Percentiles rank a stretch among this genome's conserved stretches.
Conservation (phyloP, 30 jellyfish, hydroid and myxozoan genomes). For the Aurelia coerulea region DNA sequence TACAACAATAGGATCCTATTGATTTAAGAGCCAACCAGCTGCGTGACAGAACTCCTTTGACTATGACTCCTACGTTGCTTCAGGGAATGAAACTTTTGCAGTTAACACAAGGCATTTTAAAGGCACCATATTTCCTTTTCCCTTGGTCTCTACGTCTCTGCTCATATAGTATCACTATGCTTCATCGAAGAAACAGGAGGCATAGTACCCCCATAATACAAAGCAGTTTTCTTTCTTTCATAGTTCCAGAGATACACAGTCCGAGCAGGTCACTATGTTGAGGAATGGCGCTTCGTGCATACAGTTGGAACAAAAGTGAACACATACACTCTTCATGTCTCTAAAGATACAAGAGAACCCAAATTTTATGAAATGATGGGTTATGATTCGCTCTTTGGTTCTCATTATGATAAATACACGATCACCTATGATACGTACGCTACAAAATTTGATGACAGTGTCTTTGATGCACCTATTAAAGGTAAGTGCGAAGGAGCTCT, state of each 20-base stretch:
- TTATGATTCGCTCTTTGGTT: conserved; percentile 64
- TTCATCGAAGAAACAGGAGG: too few relatives aligned
- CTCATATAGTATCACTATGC: too few relatives aligned
- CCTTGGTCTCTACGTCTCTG: too few relatives aligned
- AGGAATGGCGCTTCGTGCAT: conserved; percentile 66
- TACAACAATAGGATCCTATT: too few relatives aligned
- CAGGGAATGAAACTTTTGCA: too few relatives aligned
- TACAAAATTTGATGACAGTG: conserved; percentile 41
- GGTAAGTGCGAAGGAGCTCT: conserved; percentile 30
- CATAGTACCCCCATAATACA: too few relatives aligned
- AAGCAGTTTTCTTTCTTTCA: neutral
- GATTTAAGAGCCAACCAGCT: too few relatives aligned
- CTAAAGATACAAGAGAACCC: conserved; percentile 24
- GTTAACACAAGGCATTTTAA: too few relatives aligned
- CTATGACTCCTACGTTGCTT: too few relatives aligned
- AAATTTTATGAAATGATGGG: conserved; percentile 68
- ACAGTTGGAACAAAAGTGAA: conserved; percentile 56
- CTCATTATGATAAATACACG: conserved; percentile 73
- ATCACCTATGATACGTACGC: conserved; percentile 9
- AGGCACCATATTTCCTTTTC: too few relatives aligned
- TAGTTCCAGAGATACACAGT: conserved; percentile 28
- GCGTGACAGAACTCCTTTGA: too few relatives aligned
- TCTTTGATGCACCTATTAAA: conserved; percentile 49
- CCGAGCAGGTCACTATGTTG: conserved; percentile 36
- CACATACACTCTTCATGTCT: conserved; percentile 45